phyloP scores from a whole-genome alignment of 2,888 invertebrate species.

The Lypha dubia region DNA sequence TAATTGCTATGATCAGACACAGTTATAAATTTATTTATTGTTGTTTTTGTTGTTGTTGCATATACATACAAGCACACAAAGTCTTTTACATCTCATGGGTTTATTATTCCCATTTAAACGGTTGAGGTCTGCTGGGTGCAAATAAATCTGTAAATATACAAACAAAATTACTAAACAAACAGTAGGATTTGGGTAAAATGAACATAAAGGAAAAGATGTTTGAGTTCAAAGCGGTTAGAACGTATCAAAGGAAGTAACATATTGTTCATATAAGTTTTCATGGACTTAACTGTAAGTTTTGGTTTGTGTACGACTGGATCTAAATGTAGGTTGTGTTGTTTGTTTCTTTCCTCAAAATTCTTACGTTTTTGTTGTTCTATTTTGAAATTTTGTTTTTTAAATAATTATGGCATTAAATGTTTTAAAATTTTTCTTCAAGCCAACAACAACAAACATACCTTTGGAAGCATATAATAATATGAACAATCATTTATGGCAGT shows the following conservation, averaged over 20 bases:
- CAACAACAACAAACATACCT: background rate
- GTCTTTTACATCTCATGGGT: background rate
- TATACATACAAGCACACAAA: too few species aligned
- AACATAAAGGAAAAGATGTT: background rate
- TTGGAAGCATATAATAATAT: slow-evolving; percentile 35
- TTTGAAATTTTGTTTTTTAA: slow-evolving; percentile 58
- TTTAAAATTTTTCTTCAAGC: slow-evolving; percentile 24
- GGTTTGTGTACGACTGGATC: background rate
- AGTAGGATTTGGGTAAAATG: background rate
- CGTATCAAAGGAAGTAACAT: background rate
- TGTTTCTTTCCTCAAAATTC: background rate
- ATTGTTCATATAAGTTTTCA: background rate
- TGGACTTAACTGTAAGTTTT: background rate
- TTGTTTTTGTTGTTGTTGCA: slow-evolving; percentile 46
- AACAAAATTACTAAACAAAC: background rate
- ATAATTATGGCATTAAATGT: slow-evolving; percentile 61
- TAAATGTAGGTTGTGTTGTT: background rate
- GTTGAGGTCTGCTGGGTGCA: slow-evolving; percentile 31
- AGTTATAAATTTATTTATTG: slow-evolving; percentile 78
- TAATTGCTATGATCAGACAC: slow-evolving; percentile 81
- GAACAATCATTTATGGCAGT: slow-evolving; percentile 60
- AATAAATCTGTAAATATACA: slow-evolving; percentile 1
- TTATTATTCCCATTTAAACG: slow-evolving; percentile 32
- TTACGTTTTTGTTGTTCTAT: background rate
- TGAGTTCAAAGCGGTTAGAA: too few species aligned